Evolutionary conservation across 1,140 invertebrate species (phyloP).

Genomic region (Plodia interpunctella): DNA sequence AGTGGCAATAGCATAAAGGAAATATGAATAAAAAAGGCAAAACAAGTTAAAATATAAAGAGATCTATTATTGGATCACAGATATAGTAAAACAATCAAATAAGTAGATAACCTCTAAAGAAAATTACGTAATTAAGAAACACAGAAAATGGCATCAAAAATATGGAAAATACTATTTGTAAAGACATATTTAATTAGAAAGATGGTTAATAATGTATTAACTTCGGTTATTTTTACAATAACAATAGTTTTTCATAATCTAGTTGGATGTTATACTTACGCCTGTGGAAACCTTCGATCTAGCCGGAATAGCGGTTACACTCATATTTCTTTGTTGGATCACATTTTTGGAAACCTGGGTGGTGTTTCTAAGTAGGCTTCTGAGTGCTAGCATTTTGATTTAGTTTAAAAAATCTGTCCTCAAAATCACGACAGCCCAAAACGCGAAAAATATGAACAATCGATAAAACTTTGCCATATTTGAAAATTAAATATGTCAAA

Average conservation of each 20-base stretch:
- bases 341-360: conserved; percentile 48
- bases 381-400: conserved; percentile 52
- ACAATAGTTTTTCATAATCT: not conserved
- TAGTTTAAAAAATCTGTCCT: conserved; percentile 18
- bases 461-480: conserved; percentile 16
- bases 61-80: no score
- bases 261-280: conserved; percentile 40
- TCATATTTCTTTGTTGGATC: conserved; percentile 54
- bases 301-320: conserved; percentile 41
- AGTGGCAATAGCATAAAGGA: no score
- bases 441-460: conserved; percentile 15
- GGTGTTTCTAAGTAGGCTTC: conserved; percentile 46
- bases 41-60: no score
- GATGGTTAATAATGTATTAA: no score
- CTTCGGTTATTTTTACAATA: no score
- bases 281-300: conserved; percentile 51
- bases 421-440: conserved; percentile 12
- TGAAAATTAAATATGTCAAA: not conserved
- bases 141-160: conserved; percentile 14
- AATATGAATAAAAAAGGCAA: no score
- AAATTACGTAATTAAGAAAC: conserved; percentile 33
- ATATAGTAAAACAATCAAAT: no score
- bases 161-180: not conserved
- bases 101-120: not conserved
- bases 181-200: no score